A percentile compares a stretch with the other conserved stretches of the same genome.
phyloP scores from a whole-genome alignment of 2,797 vertebrate species.

The Danio choprae region DNA sequence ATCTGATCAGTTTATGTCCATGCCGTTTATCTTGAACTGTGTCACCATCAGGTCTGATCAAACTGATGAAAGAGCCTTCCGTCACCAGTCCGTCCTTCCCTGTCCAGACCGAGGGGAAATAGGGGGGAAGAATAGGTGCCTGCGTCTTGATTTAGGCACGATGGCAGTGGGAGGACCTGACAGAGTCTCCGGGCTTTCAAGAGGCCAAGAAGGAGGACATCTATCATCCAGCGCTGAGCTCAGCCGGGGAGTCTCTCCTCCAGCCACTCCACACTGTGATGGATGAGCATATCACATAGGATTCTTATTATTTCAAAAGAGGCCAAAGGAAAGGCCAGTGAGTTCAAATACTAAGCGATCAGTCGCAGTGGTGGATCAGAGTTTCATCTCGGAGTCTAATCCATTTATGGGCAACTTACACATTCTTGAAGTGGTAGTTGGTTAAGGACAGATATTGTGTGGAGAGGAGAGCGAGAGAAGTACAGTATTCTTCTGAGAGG shows the following conservation, averaged over 20 bases:
- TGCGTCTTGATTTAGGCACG: conserved; percentile 79
- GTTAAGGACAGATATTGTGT: conserved; percentile 23
- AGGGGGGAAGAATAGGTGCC: conserved; percentile 59
- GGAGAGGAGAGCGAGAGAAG: conserved; percentile 7
- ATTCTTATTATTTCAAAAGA: conserved; percentile 73
- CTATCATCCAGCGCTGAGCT: conserved; percentile 75
- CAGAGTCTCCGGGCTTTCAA: conserved; percentile 73
- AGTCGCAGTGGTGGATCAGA: conserved; percentile 62
- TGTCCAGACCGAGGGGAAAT: conserved; percentile 56
- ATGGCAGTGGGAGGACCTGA: conserved; percentile 71
- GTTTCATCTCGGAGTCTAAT: conserved; percentile 63
- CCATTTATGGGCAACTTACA: conserved; percentile 50
- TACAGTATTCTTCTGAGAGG: conserved; percentile 6
- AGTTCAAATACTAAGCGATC: conserved; percentile 59
- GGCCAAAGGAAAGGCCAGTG: conserved; percentile 71
- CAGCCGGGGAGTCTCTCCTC: conserved; percentile 73
- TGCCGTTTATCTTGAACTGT: conserved; percentile 42
- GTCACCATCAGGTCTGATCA: conserved; percentile 44
- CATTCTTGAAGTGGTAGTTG: conserved; percentile 36
- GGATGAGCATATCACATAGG: conserved; percentile 71
- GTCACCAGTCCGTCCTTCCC: conserved; percentile 46
- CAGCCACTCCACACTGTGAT: conserved; percentile 68
- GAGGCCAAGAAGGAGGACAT: conserved; percentile 78
- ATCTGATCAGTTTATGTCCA: conserved; percentile 34
- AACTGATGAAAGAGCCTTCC: conserved; percentile 53